Evolutionary conservation across 2,797 vertebrate genomes (phyloP), one percentile per base, ranked within the genome.

Genomic region (Notoglanidium macrostoma): DNA sequence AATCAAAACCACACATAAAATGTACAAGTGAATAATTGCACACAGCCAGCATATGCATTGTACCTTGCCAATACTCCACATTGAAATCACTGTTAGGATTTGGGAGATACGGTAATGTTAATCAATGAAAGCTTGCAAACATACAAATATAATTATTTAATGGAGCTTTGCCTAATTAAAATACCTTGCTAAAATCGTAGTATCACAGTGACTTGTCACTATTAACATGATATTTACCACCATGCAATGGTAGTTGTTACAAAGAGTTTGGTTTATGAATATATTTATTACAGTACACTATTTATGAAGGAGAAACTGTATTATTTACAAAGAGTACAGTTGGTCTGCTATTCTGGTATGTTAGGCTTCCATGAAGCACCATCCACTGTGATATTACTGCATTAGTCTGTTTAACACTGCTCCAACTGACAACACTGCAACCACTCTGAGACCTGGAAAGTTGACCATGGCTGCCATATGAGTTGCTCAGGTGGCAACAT

Each of bases 61-160:
- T 95, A 94, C 94, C 94, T 94, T 93, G 93, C 93, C 93, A 94
- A 86, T 92, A 94, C 85, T 95, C 94, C 92, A 93, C 88, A 92
- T 90, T 92, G 87, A 94, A 92, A 89, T 94, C 94, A 89, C 94
- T 94, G 90, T 89, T 85, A 88, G 84, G 44, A 84, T 78, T 67
- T 84, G 65, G 57, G 51, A 90, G 29, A 91, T 72, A 92, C 35
- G 87, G 51, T 86, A 86, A 86, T 67, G 40, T 88, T 78, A 90
- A 84, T 85, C 54, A 88, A 78, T 61, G 17, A 89, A 51, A 14
- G 57, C 63, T 73, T 14, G 61, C 81, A 81, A 85, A 79, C 83
- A 29, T 35, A 2, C 32, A 87, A 40, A 51, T 55, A 88, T 63
- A 7, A 23, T 70, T 40, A 77, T 81, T 21, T 29, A n/a, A 81